Percentiles rank a stretch among this genome's conserved stretches.
Evolutionary conservation across 1,140 invertebrate species (phyloP).

Genomic region (Drosophila punjabiensis): DNA sequence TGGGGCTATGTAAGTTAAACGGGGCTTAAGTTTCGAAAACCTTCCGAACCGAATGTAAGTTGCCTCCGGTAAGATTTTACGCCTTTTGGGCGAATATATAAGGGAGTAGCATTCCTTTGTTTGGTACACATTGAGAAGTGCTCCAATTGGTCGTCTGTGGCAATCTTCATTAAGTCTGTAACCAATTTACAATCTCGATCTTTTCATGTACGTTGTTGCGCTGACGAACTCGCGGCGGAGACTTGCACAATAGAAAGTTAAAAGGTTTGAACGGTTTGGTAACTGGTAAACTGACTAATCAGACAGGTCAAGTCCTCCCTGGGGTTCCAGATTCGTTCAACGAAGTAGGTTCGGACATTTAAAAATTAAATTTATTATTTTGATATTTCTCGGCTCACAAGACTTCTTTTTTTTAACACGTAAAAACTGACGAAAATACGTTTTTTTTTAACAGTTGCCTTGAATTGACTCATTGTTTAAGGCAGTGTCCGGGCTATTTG

Average conservation of each 20-base stretch:
- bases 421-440: not conserved
- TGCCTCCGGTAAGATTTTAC: constrained; percentile 39
- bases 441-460: not conserved
- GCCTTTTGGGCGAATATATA: constrained; percentile 15
- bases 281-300: constrained; percentile 37
- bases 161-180: constrained; percentile 53
- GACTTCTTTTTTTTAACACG: not conserved
- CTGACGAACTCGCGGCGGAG: constrained; percentile 47
- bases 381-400: constrained; percentile 5
- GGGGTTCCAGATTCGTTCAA: not conserved
- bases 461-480: not conserved
- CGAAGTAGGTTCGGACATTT: constrained; percentile 7
- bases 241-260: constrained; percentile 26
- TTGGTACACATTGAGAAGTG: constrained; percentile 53
- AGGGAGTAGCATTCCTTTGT: constrained; percentile 37
- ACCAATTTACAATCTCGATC: constrained; percentile 69
- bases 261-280: constrained; percentile 68
- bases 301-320: constrained; percentile 9
- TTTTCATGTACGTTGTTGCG: constrained; percentile 66
- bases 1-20: constrained; percentile 62
- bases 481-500: not conserved
- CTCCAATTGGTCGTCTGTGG: constrained; percentile 46
- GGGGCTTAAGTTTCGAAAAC: constrained; percentile 29
- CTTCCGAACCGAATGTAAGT: constrained; percentile 39
- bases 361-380: constrained; percentile 20